Evolutionary conservation across 2,113 vertebrate genomes (phyloP).

Genomic region (mouse (Mus musculus)): GRCm39 chr11:48785001-48785500

Average conservation of each 20-base stretch:
- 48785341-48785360: constrained; percentile 1
- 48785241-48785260: constrained; percentile 33
- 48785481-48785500: not conserved
- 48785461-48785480: not conserved
- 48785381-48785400: constrained; percentile 31
- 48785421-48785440: constrained; percentile 30
- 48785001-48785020: not conserved
- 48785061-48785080: not conserved
- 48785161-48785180: not conserved
- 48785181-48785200: constrained; percentile 11
- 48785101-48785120: not conserved
- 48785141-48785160: not conserved
- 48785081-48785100: not conserved
- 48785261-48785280: not conserved
- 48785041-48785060: not conserved
- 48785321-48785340: constrained; percentile 7
- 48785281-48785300: not conserved
- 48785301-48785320: not conserved
- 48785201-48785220: not conserved
- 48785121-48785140: not conserved
- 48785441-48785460: constrained; percentile 17
- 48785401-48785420: constrained; percentile 67
- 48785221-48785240: constrained; percentile 29
- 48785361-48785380: not conserved
- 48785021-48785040: not conserved